Conservation (phyloP, 2,113 vertebrate species). For the Ursus arctos region DNA sequence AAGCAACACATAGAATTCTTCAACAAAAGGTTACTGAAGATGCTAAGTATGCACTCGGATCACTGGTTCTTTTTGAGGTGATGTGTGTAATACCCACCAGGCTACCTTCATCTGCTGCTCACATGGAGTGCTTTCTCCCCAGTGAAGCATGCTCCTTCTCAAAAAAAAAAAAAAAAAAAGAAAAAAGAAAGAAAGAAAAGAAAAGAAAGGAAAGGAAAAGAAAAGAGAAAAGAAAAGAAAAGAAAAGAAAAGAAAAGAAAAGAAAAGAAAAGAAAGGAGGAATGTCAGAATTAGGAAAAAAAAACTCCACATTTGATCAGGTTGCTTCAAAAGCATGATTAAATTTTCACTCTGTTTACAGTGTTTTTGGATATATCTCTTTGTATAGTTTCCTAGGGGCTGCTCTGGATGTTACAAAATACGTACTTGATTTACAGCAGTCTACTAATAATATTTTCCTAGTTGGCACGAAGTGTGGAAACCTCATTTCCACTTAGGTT, state of each 20-base stretch:
- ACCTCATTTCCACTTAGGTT: not conserved
- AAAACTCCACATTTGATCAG: not conserved
- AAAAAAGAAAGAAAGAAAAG: too few species aligned
- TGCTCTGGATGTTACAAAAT: not conserved
- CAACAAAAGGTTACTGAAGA: not conserved
- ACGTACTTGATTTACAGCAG: not conserved
- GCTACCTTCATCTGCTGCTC: not conserved
- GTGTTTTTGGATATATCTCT: not conserved
- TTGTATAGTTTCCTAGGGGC: not conserved
- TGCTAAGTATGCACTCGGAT: not conserved
- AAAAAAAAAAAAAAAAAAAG: not conserved
- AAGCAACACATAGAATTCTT: not conserved
- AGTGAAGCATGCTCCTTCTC: slow-evolving; percentile 85
- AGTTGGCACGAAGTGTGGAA: not conserved
- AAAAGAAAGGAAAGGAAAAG: not conserved
- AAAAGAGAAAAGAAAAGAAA: not conserved
- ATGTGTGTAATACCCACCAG: not conserved
- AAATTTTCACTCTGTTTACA: not conserved
- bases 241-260: not conserved
- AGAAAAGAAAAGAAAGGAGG: not conserved
- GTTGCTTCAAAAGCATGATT: not conserved
- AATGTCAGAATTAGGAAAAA: not conserved
- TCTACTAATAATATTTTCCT: not conserved
- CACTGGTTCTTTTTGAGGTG: not conserved
- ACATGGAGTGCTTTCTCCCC: slow-evolving; percentile 57